Conservation (phyloP, 2,113 vertebrate species). For the Tychaedon coryphoeus region DNA sequence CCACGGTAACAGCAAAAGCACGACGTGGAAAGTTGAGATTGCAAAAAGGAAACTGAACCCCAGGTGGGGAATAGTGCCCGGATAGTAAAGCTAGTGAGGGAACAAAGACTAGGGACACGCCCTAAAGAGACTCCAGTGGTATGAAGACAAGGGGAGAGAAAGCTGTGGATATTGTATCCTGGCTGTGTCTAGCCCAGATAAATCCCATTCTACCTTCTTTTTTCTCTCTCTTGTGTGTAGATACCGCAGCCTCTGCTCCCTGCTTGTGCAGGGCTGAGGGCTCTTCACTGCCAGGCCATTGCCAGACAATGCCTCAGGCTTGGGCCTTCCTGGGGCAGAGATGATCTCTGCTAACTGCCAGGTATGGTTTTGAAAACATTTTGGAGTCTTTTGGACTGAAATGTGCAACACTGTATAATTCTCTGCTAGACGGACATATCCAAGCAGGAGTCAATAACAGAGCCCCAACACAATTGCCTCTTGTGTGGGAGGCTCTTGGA, state of each 20-base stretch:
- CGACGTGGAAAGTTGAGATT: background rate
- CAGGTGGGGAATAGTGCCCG: background rate
- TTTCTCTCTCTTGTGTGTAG: background rate
- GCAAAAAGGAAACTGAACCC: background rate
- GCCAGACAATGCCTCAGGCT: background rate
- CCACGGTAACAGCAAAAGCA: fast-evolving
- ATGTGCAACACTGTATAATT: background rate
- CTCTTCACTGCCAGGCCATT: background rate
- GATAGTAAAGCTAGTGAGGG: background rate
- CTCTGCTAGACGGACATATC: background rate
- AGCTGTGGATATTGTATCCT: background rate
- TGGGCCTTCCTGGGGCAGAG: background rate
- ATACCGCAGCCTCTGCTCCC: background rate
- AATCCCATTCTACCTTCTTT: background rate
- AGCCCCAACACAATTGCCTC: background rate
- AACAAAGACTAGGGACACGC: background rate
- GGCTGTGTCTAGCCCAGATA: background rate
- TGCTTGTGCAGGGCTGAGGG: background rate
- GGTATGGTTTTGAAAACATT: background rate
- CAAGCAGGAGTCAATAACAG: background rate
- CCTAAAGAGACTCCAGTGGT: background rate
- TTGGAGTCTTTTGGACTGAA: background rate
- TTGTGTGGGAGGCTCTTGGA: background rate
- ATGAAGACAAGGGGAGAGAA: background rate
- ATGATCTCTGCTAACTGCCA: background rate